Evolutionary conservation across 2,888 invertebrate genomes (phyloP), one percentile per base, ranked within the genome.

Genomic region (Oligia latruncula): DNA sequence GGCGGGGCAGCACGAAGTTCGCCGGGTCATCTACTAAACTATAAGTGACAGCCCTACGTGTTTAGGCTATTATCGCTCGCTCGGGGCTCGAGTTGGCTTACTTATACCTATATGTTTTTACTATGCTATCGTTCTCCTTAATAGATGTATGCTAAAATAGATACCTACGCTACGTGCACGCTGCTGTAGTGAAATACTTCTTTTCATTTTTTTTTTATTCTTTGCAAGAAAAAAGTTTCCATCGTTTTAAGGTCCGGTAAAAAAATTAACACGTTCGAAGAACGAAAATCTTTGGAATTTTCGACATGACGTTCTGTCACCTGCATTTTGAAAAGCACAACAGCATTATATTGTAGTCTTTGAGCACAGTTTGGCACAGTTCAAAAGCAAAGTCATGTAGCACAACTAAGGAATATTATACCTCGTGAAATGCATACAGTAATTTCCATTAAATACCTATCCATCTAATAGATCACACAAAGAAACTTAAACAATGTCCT

Each of bases 401-500:
- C 23, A 43, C 20, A 67, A 43, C 23, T 40, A 60, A 13, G 15
- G 13, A 29, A 71, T 75, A 49, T 64, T 55, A 43, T 43, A 46
- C 13, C 43, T 46, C 46, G 43, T 43, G 13, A 11, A 77, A 29
- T 29, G 29, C 29, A 29, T 29, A 29, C 29, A 67, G 49, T 60
- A 4, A 64, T 75, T 52, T 65, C 8, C 58, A 52, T 65, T 23
- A 71, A 76, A 11, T 29, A 35, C 29, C 11, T 13, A 46, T 9
- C 49, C 17, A 43, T 74, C 71, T 55, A 46, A 77, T 68, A 75
- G 67, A 81, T 83, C 82, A 88, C 78, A 86, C 87, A 87, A 87
- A 87, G 80, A 87, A 58, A 71, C 74, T 29, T 82, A 80, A 90
- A 88, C n/a, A 89, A 92, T 89, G 88, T 73, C 60, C 49, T 76